A percentile compares a stretch with the other conserved stretches of the same genome.
These are phyloP conservation scores for Melolontha melolontha DNA, from an alignment of 2,888 invertebrate genomes.

Conservation along the genomic window DNA sequence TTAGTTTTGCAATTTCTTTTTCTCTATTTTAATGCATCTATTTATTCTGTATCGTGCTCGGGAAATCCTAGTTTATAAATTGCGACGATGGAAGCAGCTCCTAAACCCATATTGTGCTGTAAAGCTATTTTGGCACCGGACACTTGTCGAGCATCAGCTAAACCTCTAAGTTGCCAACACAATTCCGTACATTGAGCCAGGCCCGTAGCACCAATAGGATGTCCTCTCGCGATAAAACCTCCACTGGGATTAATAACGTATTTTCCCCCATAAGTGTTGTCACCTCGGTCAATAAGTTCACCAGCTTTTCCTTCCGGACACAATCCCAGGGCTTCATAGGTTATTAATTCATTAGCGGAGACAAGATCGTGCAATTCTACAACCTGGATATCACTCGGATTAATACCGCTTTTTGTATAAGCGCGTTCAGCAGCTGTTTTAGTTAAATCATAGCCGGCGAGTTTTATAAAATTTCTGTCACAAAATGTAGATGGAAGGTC, in stretches of 20 bases:
- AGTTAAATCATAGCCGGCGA: slow-evolving; percentile 95
- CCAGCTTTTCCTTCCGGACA: slow-evolving; percentile 92
- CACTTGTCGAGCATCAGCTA: slow-evolving; percentile 80
- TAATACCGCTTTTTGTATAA: slow-evolving; percentile 79
- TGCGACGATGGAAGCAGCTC: slow-evolving; percentile 94
- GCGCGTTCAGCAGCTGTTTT: slow-evolving; percentile 82
- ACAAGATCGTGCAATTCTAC: slow-evolving; percentile 99
- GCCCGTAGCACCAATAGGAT: too few relatives aligned
- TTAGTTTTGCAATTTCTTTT: slow-evolving; percentile 54
- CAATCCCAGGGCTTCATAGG: slow-evolving; percentile 95
- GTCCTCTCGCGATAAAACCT: too few relatives aligned
- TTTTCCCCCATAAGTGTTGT: slow-evolving; percentile 97
- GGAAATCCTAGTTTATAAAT: slow-evolving; percentile 91
- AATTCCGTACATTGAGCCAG: slow-evolving; percentile 78
- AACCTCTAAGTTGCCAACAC: slow-evolving; percentile 86
- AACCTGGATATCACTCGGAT: slow-evolving; percentile 88
- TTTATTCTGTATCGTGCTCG: slow-evolving; percentile 49
- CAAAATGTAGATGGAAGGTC: slow-evolving; percentile 89
- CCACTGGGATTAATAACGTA: slow-evolving; percentile 90
- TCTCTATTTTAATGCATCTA: slow-evolving; percentile 61
- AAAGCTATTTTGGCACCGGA: slow-evolving; percentile 85
- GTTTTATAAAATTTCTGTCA: slow-evolving; percentile 83
- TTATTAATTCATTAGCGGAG: slow-evolving; percentile 95
- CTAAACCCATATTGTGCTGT: slow-evolving; percentile 97
- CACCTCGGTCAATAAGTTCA: slow-evolving; percentile 87